Evolutionary conservation across 2,888 invertebrate species (phyloP).

Genomic region (Orthonychiurus folsomi): DNA sequence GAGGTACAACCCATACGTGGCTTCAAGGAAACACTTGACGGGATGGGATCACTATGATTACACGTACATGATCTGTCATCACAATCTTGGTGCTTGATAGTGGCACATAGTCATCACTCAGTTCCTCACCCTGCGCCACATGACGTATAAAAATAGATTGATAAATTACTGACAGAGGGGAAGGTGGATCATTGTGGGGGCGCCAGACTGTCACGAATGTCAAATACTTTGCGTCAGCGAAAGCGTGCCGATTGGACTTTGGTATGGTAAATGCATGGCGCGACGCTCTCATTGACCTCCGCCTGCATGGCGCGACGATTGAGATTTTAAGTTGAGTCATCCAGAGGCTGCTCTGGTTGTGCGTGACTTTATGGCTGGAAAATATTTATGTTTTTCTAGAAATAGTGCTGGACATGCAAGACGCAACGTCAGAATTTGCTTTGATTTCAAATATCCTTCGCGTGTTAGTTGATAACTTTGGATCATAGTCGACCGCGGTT

Average conservation of each 20-base stretch:
- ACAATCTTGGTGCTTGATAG: neutral
- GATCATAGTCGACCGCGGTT: too few relatives aligned
- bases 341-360: too few relatives aligned
- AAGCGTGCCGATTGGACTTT: too few relatives aligned
- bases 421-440: too few relatives aligned
- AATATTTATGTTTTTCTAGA: too few relatives aligned
- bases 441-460: too few relatives aligned
- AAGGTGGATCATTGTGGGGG: neutral
- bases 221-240: too few relatives aligned
- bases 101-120: neutral
- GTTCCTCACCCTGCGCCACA: neutral
- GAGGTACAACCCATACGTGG: neutral
- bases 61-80: neutral
- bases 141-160: neutral
- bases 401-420: too few relatives aligned
- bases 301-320: neutral
- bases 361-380: too few relatives aligned
- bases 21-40: neutral
- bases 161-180: neutral
- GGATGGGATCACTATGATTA: neutral
- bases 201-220: neutral
- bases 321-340: too few relatives aligned
- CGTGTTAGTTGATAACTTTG: too few relatives aligned
- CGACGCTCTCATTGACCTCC: neutral
- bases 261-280: too few relatives aligned